phyloP scores from a whole-genome alignment of 2,888 invertebrate genomes.

The Ferdinandea cuprea region DNA sequence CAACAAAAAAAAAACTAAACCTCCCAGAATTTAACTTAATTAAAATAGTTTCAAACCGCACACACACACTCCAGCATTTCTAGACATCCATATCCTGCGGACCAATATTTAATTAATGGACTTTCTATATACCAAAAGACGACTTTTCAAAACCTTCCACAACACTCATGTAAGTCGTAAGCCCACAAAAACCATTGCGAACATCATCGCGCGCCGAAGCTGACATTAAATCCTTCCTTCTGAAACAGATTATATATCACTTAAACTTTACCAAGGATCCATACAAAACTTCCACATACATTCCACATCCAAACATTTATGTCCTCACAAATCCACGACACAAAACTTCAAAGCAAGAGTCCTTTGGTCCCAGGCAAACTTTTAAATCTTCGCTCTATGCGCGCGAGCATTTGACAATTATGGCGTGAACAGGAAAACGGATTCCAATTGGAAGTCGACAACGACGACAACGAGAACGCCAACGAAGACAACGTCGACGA shows the following conservation, averaged over 20 bases:
- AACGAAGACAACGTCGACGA: slow-evolving; percentile 40
- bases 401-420: slow-evolving; percentile 74
- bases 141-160: not conserved
- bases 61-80: not conserved
- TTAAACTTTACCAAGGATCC: slow-evolving; percentile 67
- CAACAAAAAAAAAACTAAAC: not conserved
- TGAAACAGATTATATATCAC: slow-evolving; percentile 74
- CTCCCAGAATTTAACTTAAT: not conserved
- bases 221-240: slow-evolving; percentile 68
- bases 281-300: slow-evolving; percentile 60
- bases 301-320: slow-evolving; percentile 56
- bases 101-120: slow-evolving; percentile 71
- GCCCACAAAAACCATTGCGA: slow-evolving; percentile 22
- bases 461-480: slow-evolving; percentile 35
- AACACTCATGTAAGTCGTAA: slow-evolving; percentile 39
- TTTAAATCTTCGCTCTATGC: slow-evolving; percentile 71
- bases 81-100: not conserved
- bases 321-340: slow-evolving; percentile 69
- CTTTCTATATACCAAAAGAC: slow-evolving; percentile 45
- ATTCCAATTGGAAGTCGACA: slow-evolving; percentile 64
- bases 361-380: slow-evolving; percentile 46
- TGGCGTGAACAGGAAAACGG: slow-evolving; percentile 74
- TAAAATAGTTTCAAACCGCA: not conserved
- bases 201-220: slow-evolving; percentile 30
- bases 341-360: slow-evolving; percentile 61